phyloP scores from a whole-genome alignment of 2,888 invertebrate genomes.

The Drosophila mayaguana region DNA sequence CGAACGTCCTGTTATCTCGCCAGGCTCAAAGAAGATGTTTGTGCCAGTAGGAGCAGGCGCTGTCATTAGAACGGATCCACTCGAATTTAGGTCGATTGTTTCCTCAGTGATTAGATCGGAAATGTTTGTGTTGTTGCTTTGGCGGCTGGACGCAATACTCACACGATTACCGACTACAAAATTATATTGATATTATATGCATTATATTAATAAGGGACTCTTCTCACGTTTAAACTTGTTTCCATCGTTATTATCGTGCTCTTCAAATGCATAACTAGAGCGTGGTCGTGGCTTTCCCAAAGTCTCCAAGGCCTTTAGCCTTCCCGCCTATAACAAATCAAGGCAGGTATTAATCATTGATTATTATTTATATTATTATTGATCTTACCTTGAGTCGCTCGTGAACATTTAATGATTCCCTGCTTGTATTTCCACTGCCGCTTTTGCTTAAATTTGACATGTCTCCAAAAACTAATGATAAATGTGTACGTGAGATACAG shows the following conservation, averaged over 20 bases:
- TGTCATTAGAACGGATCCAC: conserved; percentile 46
- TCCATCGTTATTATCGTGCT: background rate
- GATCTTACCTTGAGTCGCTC: conserved; percentile 72
- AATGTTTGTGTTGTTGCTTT: conserved; percentile 75
- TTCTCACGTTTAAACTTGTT: conserved; percentile 29
- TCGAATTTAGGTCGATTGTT: conserved; percentile 82
- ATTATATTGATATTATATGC: background rate
- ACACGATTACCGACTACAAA: conserved; percentile 21
- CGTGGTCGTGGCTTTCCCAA: conserved; percentile 69
- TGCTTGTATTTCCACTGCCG: conserved; percentile 29
- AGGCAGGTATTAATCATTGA: conserved; percentile 3
- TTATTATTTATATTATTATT: background rate
- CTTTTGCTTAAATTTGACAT: conserved; percentile 62
- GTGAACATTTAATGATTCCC: conserved; percentile 46
- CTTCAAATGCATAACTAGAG: conserved; percentile 25
- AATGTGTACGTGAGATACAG: background rate
- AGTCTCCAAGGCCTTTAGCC: conserved; percentile 75
- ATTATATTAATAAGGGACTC: background rate
- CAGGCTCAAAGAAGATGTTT: conserved; percentile 83
- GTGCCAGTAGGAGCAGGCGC: conserved; percentile 53
- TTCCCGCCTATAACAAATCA: conserved; percentile 61
- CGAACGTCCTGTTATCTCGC: conserved; percentile 84
- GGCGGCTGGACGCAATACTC: conserved; percentile 54
- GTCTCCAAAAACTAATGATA: conserved; percentile 79
- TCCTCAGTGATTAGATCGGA: conserved; percentile 83